Evolutionary conservation across 2,888 invertebrate species (phyloP).

Genomic region (Aspidapion aeneum): DNA sequence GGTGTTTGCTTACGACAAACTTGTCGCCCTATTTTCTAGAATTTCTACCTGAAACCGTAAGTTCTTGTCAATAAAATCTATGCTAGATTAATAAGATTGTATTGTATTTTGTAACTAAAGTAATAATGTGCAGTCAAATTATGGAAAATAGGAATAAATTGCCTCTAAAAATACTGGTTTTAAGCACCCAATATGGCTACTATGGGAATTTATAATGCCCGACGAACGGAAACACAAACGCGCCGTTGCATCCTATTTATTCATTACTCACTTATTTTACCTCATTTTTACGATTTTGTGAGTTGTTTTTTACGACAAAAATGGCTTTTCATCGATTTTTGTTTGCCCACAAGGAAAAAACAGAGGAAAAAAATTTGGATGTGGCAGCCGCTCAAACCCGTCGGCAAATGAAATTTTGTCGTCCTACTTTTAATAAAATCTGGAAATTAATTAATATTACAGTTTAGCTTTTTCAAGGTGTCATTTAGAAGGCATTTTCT

Average conservation of each 20-base stretch:
- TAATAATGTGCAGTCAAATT: slow-evolving; percentile 22
- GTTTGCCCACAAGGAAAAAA: background rate
- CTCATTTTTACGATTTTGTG: slow-evolving; percentile 19
- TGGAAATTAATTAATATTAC: no score
- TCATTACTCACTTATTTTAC: slow-evolving; percentile 17
- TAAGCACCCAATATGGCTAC: slow-evolving; percentile 48
- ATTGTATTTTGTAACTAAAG: slow-evolving; percentile 26
- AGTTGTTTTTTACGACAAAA: background rate
- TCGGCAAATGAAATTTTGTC: background rate
- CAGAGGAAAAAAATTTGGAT: background rate
- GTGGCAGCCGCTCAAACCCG: background rate
- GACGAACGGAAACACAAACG: slow-evolving; percentile 22
- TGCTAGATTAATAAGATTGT: slow-evolving; percentile 27
- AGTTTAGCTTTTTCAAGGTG: no score
- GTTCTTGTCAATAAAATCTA: slow-evolving; percentile 33
- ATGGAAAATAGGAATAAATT: slow-evolving; percentile 51
- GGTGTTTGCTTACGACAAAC: slow-evolving; percentile 21
- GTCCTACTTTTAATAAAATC: no score
- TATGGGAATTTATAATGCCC: slow-evolving; percentile 42
- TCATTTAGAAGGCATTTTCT: no score
- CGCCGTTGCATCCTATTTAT: slow-evolving; percentile 20
- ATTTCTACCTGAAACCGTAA: slow-evolving; percentile 35
- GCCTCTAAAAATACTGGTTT: slow-evolving; percentile 52
- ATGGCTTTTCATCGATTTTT: background rate
- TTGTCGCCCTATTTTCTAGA: slow-evolving; percentile 33